Conservation (phyloP, 2,888 invertebrate genomes). For the Drosophila basisetae region DNA sequence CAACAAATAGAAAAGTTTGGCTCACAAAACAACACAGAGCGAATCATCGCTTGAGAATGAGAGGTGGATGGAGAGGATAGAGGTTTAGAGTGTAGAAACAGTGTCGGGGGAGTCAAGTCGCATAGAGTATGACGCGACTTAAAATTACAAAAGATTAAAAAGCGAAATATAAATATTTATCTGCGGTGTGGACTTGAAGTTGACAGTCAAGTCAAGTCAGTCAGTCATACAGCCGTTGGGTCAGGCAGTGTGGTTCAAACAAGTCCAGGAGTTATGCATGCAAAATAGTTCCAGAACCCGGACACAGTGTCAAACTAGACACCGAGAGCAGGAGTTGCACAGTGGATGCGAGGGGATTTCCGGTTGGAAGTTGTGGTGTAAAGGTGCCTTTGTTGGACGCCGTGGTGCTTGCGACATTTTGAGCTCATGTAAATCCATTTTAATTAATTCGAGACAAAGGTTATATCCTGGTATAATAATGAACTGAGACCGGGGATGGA, state of each 20-base stretch:
- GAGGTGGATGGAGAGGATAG: not conserved
- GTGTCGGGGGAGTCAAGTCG: not conserved
- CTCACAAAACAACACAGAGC: conserved; percentile 49
- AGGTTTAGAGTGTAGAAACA: not conserved
- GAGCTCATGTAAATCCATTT: conserved; percentile 83
- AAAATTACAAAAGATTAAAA: conserved; percentile 82
- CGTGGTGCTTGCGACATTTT: conserved; percentile 68
- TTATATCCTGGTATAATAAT: conserved; percentile 78
- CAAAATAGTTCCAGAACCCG: conserved; percentile 57
- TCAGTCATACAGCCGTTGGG: conserved; percentile 7
- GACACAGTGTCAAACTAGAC: conserved; percentile 32
- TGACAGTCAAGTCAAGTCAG: conserved; percentile 31
- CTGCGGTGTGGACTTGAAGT: conserved; percentile 69
- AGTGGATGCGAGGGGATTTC: not conserved
- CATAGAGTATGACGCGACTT: conserved; percentile 70
- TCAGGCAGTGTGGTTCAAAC: conserved; percentile 23
- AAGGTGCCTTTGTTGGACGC: conserved; percentile 68
- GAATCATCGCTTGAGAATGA: conserved; percentile 8
- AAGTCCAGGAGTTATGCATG: conserved; percentile 60
- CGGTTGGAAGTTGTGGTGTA: conserved; percentile 52
- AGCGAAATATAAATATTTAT: conserved; percentile 81
- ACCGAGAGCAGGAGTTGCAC: not conserved
- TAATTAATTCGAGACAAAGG: conserved; percentile 83
- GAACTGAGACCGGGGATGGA: conserved; percentile 41
- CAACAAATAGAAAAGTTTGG: conserved; percentile 70